These are phyloP conservation scores for Eristalinus aeneus DNA, from an alignment of 2,888 invertebrate genomes.

Conservation along the genomic window DNA sequence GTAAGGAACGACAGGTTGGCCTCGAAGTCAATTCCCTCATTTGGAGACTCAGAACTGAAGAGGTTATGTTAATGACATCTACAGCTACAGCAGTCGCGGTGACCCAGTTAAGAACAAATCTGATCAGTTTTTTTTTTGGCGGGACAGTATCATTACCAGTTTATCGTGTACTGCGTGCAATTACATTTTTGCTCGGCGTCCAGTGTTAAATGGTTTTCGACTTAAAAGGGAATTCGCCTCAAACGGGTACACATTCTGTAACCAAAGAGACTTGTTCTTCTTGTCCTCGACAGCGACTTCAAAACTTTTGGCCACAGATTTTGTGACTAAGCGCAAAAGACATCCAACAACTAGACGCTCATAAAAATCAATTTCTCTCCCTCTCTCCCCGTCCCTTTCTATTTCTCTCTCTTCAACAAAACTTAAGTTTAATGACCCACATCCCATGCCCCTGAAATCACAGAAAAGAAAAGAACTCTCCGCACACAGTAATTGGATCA, in stretches of 20 bases:
- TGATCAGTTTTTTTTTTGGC: slow-evolving; percentile 1
- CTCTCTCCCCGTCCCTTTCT: too few relatives aligned
- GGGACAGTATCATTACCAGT: slow-evolving; percentile 24
- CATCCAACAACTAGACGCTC: not conserved
- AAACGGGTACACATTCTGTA: not conserved
- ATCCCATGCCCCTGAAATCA: not conserved
- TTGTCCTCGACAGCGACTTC: not conserved
- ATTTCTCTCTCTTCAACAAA: not conserved
- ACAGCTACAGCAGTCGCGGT: not conserved
- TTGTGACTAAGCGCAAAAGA: not conserved
- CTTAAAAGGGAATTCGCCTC: slow-evolving; percentile 37
- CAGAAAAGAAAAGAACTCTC: not conserved
- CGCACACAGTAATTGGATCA: slow-evolving; percentile 19
- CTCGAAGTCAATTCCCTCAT: slow-evolving; percentile 43
- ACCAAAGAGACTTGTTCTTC: not conserved
- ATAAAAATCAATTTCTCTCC: not conserved
- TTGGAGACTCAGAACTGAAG: slow-evolving; percentile 24
- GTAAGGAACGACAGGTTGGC: slow-evolving; percentile 37
- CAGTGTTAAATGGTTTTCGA: slow-evolving; percentile 53
- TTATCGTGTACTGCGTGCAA: slow-evolving; percentile 21
- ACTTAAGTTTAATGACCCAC: slow-evolving; percentile 17
- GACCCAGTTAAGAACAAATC: slow-evolving; percentile 2
- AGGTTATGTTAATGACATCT: slow-evolving; percentile 70
- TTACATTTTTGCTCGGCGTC: slow-evolving; percentile 18
- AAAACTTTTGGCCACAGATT: not conserved